Base-by-base conservation (phyloP, 1,140 invertebrate genomes). In the Bombus sibiricus region DNA sequence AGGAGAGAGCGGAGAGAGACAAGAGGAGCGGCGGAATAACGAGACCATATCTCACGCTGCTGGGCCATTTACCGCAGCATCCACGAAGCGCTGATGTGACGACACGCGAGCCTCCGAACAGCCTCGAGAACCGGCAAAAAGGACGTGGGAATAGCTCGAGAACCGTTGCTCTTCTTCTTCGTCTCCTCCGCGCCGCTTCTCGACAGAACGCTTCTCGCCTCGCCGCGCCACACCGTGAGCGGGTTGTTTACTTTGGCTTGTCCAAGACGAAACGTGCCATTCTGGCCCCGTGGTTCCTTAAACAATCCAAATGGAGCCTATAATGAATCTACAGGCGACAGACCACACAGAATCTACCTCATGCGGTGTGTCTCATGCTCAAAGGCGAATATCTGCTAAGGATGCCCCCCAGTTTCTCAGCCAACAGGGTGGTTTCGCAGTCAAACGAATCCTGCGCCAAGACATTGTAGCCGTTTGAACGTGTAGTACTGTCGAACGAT, bases 291-390 rank as follows among this genome's bases (percentile, higher is more conserved):
- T 82, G 87, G 72, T 89, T 91, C 83, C 76, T 83, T 86, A 88
- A 91, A 91, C 91, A 91, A 91, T 90, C 81, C 84, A 64, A 87
- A 87, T 39, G 85, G 75, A 88, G 86, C 87, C 91, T 83, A 82
- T 32, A 80, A 89, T 73, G 91, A 90, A 86, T 90, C 88, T 85
- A 81, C 76, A 80, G 73, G 81, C 64, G 86, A 87, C 84, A 87
- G 90, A 92, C 91, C 91, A 90, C 89, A 89, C 87, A 85, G 87
- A 88, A 86, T 85, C 88, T 86, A 87, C 84, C 71, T 86, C 86
- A 88, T 85, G 90, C 86, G 79, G 88, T 34, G 86, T 59, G 72
- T 72, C 76, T 77, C 25, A 53, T 32, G 59, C 79, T 53, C 77
- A 32, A 68, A 53, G 25, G 25, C 12, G 69, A 28, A 25, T 69